A percentile compares a stretch with the other conserved stretches of the same genome.
Conservation (phyloP, 2,113 vertebrate species). For the Pluvianellus socialis region DNA sequence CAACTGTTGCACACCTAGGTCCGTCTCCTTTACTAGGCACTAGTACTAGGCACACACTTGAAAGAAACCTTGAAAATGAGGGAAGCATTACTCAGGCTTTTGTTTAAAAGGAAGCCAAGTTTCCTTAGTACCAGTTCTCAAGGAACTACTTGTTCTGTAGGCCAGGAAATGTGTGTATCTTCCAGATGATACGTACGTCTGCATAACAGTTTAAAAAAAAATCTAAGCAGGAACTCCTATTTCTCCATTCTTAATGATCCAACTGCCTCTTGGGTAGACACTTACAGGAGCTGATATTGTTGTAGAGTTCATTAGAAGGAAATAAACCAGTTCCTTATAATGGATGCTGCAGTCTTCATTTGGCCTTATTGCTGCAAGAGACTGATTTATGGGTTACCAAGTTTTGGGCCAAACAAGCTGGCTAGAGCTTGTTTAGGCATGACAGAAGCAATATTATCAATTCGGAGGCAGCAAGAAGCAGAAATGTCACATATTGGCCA, state of each 20-base stretch:
- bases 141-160: not conserved
- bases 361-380: not conserved
- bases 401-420: not conserved
- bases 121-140: not conserved
- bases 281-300: not conserved
- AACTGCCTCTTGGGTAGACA: not conserved
- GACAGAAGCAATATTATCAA: not conserved
- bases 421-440: not conserved
- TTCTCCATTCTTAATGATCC: not conserved
- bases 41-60: not conserved
- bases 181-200: not conserved
- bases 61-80: not conserved
- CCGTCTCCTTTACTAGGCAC: not conserved
- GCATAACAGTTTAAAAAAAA: not conserved
- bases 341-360: not conserved
- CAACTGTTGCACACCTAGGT: not conserved
- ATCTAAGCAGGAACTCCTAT: not conserved
- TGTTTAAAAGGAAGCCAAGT: constrained; percentile 23
- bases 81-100: not conserved
- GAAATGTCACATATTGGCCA: not conserved
- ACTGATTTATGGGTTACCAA: not conserved
- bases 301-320: not conserved
- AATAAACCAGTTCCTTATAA: not conserved
- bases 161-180: not conserved
- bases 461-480: not conserved